Evolutionary conservation across 92 coral and sea anemone genomes (phyloP), one percentile per base, ranked within the genome.

Genomic region (Epizoanthus illoricatus): DNA sequence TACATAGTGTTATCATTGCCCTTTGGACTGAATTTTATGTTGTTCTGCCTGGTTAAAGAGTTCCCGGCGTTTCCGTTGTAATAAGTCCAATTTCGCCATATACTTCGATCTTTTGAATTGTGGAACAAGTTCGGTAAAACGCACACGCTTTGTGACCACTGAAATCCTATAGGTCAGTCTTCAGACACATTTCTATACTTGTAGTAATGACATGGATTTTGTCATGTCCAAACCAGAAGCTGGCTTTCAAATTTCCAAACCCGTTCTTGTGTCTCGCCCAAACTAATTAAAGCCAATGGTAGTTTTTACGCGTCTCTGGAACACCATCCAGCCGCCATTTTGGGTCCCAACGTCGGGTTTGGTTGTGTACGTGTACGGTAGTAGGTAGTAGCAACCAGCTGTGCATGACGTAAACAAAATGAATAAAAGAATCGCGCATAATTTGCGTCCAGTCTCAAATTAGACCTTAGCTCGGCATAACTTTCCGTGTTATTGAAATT

Each of bases 211-310:
- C 2, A n/a, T 67, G 71, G 24, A 67, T 67, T 16, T 33, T 67
- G 40, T 67, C 71, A 1, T 67, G 24, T 67, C 71, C 47, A 11
- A 28, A 23, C 71, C 71, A 67, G 47, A 33, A 33, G 71, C 33
- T 67, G 43, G 42, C 71, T 67, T 8, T 40, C 23, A 67, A 24
- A 43, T 67, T 11, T 23, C 71, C 71, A 67, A 67, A 67, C 2
- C 71, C 71, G 45, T 1, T 36, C 71, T 67, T 67, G 71, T 67
- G 33, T 40, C 36, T 43, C 36, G 11, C 71, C 71, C 71, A 67
- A 5, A 8, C 16, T n/a, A 17, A 43, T 67, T 67, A 17, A 67
- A 67, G 71, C 36, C 45, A 40, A 24, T 43, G 15, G 71, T 23
- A 40, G 42, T 17, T 8, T 67, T 23, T 23, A 36, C 15, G 15